Evolutionary conservation across 2,888 invertebrate species (phyloP).

Genomic region (Pterobdella sp.): DNA sequence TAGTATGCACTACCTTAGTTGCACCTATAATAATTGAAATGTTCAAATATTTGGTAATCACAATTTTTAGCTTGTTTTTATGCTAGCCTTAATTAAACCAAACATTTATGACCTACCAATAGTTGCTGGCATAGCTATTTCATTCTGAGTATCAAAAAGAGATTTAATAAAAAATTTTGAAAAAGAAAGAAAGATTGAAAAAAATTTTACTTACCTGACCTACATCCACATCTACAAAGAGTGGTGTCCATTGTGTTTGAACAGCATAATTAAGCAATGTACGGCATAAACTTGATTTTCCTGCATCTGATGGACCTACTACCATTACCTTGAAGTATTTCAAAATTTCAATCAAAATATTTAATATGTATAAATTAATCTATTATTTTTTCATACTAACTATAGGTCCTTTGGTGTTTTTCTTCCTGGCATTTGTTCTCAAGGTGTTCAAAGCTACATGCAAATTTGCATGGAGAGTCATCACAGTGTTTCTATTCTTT

Average conservation of each 20-base stretch:
- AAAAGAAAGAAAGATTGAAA: background rate
- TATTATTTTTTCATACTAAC: no score
- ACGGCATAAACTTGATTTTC: conserved; percentile 6
- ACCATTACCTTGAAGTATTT: background rate
- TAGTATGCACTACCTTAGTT: background rate
- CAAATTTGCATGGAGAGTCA: conserved; percentile 19
- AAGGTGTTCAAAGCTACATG: conserved; percentile 19
- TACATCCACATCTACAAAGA: conserved; percentile 11
- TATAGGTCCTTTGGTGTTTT: conserved; percentile 17
- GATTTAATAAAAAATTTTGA: background rate
- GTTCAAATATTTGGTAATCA: background rate
- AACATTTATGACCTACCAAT: background rate
- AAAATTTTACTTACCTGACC: background rate
- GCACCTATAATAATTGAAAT: background rate
- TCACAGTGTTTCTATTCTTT: conserved; percentile 5
- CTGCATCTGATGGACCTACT: background rate
- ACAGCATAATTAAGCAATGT: conserved; percentile 1
- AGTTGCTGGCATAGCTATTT: background rate
- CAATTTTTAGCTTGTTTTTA: background rate
- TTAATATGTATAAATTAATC: no score
- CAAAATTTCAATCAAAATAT: background rate
- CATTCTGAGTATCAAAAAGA: background rate
- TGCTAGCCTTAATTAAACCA: background rate
- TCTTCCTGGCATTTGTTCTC: background rate
- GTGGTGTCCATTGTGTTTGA: background rate